Percentiles rank a stretch among this genome's conserved stretches.
phyloP scores from a whole-genome alignment of 2,797 vertebrate species.

The Myiotriccus ornatus region DNA sequence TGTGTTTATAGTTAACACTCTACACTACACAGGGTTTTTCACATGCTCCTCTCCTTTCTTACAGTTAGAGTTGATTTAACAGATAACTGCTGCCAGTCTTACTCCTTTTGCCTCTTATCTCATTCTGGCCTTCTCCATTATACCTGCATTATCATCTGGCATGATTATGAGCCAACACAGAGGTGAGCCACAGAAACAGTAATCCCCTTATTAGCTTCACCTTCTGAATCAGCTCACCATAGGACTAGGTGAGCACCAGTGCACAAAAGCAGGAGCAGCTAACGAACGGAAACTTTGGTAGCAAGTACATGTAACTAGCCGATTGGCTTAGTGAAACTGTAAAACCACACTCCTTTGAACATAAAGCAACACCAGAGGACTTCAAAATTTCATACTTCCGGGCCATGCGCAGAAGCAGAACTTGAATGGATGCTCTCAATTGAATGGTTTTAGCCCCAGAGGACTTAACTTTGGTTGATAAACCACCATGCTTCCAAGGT shows the following conservation, averaged over 20 bases:
- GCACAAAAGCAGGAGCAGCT: not conserved
- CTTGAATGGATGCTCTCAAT: not conserved
- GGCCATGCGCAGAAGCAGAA: not conserved
- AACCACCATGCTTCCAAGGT: not conserved
- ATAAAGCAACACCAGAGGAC: not conserved
- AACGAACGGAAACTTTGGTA: not conserved
- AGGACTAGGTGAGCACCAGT: not conserved
- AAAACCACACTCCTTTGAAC: not conserved
- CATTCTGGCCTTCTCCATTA: not conserved
- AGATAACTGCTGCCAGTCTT: not conserved
- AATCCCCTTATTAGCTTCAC: not conserved
- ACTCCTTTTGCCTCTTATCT: not conserved
- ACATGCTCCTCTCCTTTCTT: not conserved
- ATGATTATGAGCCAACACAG: not conserved
- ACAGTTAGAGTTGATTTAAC: not conserved
- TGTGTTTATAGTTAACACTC: not conserved
- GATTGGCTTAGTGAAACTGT: not conserved
- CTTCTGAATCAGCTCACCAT: not conserved
- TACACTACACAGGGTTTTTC: not conserved
- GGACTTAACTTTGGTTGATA: not conserved
- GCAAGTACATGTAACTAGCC: not conserved
- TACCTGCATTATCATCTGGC: not conserved
- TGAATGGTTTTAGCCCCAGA: not conserved
- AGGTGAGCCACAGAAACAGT: not conserved
- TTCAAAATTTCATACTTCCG: not conserved